Evolutionary conservation across 2,888 invertebrate genomes (phyloP).

Genomic region (Caenorhabditis japonica): DNA sequence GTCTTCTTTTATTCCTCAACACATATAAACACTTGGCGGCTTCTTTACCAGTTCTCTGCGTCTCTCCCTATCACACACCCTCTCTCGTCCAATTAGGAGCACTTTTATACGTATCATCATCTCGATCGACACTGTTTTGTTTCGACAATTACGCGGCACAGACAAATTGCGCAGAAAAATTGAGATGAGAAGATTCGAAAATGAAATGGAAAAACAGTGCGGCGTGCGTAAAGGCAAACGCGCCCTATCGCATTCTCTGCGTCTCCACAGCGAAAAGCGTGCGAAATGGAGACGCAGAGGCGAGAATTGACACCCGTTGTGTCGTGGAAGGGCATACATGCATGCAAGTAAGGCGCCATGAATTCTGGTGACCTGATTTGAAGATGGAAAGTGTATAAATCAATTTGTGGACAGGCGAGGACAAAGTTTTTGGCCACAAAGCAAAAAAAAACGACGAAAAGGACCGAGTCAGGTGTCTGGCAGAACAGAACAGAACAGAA

Average conservation of each 20-base stretch:
- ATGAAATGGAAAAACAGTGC: neutral
- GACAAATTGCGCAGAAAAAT: constrained; percentile 25
- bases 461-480: constrained; percentile 1
- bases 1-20: constrained; percentile 4
- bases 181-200: constrained; percentile 14
- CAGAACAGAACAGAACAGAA: neutral
- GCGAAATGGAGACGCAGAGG: too few species aligned
- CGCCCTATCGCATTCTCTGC: too few species aligned
- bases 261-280: too few species aligned
- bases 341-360: constrained; percentile 29
- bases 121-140: constrained; percentile 28
- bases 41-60: constrained; percentile 38
- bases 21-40: constrained; percentile 45
- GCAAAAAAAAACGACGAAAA: constrained; percentile 11
- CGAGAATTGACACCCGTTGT: too few species aligned
- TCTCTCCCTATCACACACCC: constrained; percentile 1
- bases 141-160: constrained; percentile 30
- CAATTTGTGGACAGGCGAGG: constrained; percentile 11
- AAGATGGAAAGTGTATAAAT: constrained; percentile 44
- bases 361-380: constrained; percentile 42
- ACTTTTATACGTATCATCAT: constrained; percentile 35
- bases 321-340: too few species aligned
- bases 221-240: too few species aligned
- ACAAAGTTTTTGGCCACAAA: constrained; percentile 21
- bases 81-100: constrained; percentile 41